Conservation (phyloP, 1,140 invertebrate genomes). For the Callitettix versicolor region DNA sequence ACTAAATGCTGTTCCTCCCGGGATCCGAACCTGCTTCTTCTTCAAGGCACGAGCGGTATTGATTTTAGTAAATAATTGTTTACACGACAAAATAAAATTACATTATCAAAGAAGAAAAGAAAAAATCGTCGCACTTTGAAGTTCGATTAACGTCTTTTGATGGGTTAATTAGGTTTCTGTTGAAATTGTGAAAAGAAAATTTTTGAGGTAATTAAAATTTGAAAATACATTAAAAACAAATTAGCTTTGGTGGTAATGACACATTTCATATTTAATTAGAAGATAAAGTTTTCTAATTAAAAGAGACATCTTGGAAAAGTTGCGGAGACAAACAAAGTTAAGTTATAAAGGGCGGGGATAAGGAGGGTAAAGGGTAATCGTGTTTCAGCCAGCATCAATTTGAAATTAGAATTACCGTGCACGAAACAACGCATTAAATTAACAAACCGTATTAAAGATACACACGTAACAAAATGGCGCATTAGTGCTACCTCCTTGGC, state of each 20-base stretch:
- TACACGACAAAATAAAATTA: too few relatives aligned
- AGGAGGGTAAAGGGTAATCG: constrained; percentile 4
- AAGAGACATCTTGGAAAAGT: not conserved
- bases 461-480: constrained; percentile 3
- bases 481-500: constrained; percentile 5
- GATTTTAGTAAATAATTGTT: too few relatives aligned
- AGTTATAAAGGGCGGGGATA: not conserved
- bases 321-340: too few relatives aligned
- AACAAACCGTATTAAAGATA: constrained; percentile 23
- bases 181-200: not conserved
- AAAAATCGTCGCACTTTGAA: not conserved
- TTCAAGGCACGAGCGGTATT: too few relatives aligned
- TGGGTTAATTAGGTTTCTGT: not conserved
- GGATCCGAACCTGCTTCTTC: too few relatives aligned
- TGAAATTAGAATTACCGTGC: constrained; percentile 15
- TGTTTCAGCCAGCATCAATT: constrained; percentile 14
- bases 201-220: too few relatives aligned
- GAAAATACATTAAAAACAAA: too few relatives aligned
- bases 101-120: not conserved
- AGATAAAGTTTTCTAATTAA: constrained; percentile 4
- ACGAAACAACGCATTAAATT: constrained; percentile 17
- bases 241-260: constrained; percentile 4
- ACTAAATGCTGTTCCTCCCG: too few relatives aligned
- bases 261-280: not conserved
- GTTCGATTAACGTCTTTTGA: not conserved